Percentiles rank a stretch among this genome's conserved stretches.
These are phyloP conservation scores for Gymnosoma rotundatum DNA, from an alignment of 2,888 invertebrate species.

Conservation along the genomic window DNA sequence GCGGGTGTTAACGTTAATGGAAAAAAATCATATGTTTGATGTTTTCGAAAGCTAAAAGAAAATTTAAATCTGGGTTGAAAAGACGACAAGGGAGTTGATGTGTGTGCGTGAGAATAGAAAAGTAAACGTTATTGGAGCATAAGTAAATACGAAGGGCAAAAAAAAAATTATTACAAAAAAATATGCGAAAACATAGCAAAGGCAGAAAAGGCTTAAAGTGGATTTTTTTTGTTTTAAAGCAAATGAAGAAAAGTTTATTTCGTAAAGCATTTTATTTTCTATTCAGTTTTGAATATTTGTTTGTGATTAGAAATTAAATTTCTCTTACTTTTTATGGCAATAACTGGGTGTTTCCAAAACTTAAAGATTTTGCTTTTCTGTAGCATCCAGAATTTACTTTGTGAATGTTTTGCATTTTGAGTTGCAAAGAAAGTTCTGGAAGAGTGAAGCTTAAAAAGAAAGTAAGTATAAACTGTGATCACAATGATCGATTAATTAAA, in stretches of 20 bases:
- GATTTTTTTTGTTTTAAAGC: neutral
- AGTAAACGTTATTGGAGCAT: constrained; percentile 18
- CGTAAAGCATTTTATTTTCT: neutral
- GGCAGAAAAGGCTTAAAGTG: neutral
- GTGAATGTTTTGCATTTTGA: too few species aligned
- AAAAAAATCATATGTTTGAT: constrained; percentile 30
- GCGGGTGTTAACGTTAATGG: neutral
- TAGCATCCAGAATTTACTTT: too few species aligned
- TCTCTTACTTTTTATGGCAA: too few species aligned
- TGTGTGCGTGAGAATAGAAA: neutral
- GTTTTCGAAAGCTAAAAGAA: constrained; percentile 23
- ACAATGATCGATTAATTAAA: too few species aligned
- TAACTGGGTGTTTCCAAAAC: too few species aligned
- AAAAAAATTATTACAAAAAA: neutral
- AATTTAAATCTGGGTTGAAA: neutral
- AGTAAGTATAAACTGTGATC: too few species aligned
- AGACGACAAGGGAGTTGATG: neutral
- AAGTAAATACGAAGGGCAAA: constrained; percentile 1
- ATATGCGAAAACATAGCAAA: constrained; percentile 3
- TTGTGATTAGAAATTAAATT: too few species aligned
- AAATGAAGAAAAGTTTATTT: constrained; percentile 1
- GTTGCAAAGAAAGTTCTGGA: too few species aligned
- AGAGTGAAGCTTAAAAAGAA: too few species aligned
- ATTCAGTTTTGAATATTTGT: neutral
- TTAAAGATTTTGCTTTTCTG: too few species aligned